Conservation (phyloP, 2,113 vertebrate genomes). For the Otocyon megalotis region DNA sequence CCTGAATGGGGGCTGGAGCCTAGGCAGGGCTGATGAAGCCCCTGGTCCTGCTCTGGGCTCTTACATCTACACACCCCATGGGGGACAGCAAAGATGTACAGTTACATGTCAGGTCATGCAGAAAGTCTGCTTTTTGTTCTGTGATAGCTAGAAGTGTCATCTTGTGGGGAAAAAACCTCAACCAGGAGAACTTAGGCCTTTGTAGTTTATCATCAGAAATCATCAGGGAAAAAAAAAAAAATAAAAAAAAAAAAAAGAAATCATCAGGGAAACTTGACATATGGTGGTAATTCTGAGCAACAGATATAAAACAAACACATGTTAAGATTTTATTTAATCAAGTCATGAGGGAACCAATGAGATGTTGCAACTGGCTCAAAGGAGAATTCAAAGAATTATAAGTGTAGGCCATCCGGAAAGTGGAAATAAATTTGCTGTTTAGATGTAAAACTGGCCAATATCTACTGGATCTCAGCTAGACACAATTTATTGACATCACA, state of each 20-base stretch:
- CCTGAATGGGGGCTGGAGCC: neutral
- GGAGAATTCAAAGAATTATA: neutral
- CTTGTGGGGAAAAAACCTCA: neutral
- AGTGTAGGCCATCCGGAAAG: neutral
- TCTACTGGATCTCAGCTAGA: neutral
- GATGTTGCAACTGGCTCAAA: neutral
- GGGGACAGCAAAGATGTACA: neutral
- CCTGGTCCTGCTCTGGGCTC: neutral
- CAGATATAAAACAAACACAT: neutral
- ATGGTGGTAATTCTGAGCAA: neutral
- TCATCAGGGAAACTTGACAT: neutral
- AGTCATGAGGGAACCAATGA: neutral
- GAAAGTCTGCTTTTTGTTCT: constrained; percentile 4
- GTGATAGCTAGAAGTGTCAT: neutral
- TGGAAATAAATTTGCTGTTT: neutral
- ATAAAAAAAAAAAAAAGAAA: too few relatives aligned
- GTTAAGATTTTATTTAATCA: constrained; percentile 16
- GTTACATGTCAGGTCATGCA: neutral
- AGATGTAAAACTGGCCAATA: neutral
- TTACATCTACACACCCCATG: neutral
- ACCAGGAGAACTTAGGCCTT: neutral
- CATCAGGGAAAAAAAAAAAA: neutral
- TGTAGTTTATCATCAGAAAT: neutral
- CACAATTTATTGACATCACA: neutral
- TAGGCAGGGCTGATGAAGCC: neutral